A percentile compares a stretch with the other conserved stretches of the same genome.
Conservation (phyloP, 2,797 vertebrate genomes). For the Babyrousa celebensis region DNA sequence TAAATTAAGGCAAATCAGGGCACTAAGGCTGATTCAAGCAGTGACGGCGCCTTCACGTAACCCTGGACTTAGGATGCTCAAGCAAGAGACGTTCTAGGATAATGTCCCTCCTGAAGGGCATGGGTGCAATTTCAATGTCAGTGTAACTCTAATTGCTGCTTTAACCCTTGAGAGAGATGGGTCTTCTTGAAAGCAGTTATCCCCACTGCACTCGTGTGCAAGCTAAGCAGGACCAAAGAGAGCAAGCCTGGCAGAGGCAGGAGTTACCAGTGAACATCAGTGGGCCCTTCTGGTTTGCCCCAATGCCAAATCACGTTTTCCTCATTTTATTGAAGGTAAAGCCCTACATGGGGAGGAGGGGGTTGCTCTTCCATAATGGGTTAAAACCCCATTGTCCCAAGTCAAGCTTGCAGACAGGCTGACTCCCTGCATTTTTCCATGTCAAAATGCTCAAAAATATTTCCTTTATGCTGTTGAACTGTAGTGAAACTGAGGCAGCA, state of each 20-base stretch:
- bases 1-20: neutral
- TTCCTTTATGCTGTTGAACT: neutral
- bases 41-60: neutral
- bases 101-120: neutral
- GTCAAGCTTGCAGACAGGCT: constrained; percentile 50
- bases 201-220: neutral
- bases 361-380: neutral
- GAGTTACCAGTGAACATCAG: neutral
- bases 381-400: constrained; percentile 44
- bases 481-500: neutral
- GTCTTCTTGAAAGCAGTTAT: neutral
- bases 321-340: constrained; percentile 45
- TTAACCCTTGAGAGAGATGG: neutral
- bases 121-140: constrained; percentile 24
- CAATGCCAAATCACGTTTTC: neutral
- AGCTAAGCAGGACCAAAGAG: neutral
- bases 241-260: neutral
- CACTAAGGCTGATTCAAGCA: neutral
- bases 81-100: neutral
- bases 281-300: constrained; percentile 12
- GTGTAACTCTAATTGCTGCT: neutral
- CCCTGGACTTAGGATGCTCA: neutral
- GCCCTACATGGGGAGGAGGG: neutral
- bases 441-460: constrained; percentile 35
- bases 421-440: constrained; percentile 29